phyloP scores from a whole-genome alignment of 2,113 vertebrate genomes.

The Bubalus kerabau region DNA sequence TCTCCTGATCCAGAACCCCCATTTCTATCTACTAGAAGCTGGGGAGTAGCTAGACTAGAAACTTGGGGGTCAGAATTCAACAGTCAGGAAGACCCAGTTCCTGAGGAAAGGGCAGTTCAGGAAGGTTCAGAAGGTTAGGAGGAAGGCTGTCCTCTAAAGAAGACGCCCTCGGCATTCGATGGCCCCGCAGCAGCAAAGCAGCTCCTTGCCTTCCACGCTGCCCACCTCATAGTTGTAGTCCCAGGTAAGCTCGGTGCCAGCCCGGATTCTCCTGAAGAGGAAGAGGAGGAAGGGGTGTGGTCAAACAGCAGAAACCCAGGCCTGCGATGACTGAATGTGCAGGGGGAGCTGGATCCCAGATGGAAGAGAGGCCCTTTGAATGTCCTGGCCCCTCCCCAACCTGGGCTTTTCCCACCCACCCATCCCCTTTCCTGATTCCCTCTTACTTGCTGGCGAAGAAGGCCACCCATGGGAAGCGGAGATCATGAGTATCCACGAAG shows the following conservation, averaged over 20 bases:
- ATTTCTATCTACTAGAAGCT: background rate
- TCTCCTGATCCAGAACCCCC: constrained; percentile 34
- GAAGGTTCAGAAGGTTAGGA: background rate
- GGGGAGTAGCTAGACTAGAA: background rate
- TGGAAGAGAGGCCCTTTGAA: background rate
- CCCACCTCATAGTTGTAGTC: constrained; percentile 99
- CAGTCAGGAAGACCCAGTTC: constrained; percentile 24
- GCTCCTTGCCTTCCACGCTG: constrained; percentile 96
- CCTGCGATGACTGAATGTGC: too few species aligned
- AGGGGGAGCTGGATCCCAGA: too few species aligned
- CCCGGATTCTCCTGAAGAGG: constrained; percentile 89
- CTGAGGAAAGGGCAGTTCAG: background rate
- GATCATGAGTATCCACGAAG: constrained; percentile 97
- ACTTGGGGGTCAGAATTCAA: background rate
- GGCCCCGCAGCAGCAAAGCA: constrained; percentile 98
- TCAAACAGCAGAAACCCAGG: fast-evolving
- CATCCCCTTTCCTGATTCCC: background rate
- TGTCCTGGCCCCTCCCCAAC: background rate
- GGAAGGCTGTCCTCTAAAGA: constrained; percentile 76
- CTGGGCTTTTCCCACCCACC: background rate
- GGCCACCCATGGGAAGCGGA: constrained; percentile 98
- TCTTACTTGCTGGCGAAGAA: constrained; percentile 94
- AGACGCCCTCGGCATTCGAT: constrained; percentile 94
- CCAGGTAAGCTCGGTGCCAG: constrained; percentile 96
- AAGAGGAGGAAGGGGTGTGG: background rate